Conservation (phyloP, 1,140 invertebrate genomes). For the Papilio xuthus region DNA sequence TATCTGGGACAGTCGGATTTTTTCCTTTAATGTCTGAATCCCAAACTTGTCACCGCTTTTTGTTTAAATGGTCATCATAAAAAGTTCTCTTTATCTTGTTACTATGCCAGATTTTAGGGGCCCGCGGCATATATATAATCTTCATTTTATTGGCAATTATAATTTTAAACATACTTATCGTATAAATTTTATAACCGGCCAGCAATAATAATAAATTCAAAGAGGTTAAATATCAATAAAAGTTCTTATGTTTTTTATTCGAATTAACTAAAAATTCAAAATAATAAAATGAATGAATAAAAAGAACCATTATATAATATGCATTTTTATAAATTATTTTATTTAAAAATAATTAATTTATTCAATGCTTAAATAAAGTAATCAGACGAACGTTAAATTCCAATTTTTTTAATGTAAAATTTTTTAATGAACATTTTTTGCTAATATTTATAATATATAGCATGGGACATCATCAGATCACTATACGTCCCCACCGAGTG, state of each 20-base stretch:
- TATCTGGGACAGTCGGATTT: slow-evolving; percentile 33
- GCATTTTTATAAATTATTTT: too few species aligned
- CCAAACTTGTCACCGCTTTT: slow-evolving; percentile 34
- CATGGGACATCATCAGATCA: too few species aligned
- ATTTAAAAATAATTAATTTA: too few species aligned
- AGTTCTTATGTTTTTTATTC: background rate
- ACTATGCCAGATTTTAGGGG: slow-evolving; percentile 27
- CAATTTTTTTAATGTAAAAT: too few species aligned
- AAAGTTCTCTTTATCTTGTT: slow-evolving; percentile 26
- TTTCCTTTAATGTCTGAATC: slow-evolving; percentile 43
- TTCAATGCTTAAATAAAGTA: too few species aligned
- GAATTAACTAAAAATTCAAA: background rate
- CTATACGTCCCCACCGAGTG: too few species aligned
- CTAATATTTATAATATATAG: too few species aligned
- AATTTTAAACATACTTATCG: background rate
- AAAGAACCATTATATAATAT: background rate
- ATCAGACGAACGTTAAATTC: too few species aligned
- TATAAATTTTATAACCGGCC: slow-evolving; percentile 16
- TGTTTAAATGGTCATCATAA: slow-evolving; percentile 27
- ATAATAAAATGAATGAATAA: background rate
- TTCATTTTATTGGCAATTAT: slow-evolving; percentile 9
- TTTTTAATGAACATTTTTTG: too few species aligned
- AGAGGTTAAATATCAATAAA: slow-evolving; percentile 21
- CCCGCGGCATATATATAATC: background rate
- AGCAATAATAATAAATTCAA: slow-evolving; percentile 18